Conservation (phyloP, 2,888 invertebrate species). For the Phaedon cochleariae region DNA sequence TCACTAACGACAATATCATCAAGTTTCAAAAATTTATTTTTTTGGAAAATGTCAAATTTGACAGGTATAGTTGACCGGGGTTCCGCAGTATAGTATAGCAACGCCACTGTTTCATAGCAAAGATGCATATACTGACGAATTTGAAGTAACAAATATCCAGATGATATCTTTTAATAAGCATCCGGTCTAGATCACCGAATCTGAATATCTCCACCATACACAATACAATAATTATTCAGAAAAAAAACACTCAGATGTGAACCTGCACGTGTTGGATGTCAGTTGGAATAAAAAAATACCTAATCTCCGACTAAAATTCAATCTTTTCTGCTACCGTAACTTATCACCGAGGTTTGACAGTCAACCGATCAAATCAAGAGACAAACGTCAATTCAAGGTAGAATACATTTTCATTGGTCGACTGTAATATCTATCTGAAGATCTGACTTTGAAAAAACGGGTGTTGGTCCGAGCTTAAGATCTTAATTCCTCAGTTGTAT, state of each 20-base stretch:
- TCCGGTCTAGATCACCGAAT: neutral
- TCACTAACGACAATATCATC: no score
- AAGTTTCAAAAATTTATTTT: no score
- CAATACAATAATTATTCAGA: neutral
- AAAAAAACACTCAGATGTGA: neutral
- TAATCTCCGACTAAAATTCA: constrained; percentile 31
- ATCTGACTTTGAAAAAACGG: constrained; percentile 14
- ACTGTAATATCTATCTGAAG: constrained; percentile 1
- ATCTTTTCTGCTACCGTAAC: constrained; percentile 40
- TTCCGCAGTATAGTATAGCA: no score
- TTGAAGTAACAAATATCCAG: neutral
- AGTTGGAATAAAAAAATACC: constrained; percentile 17
- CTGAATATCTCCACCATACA: neutral
- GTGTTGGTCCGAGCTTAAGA: constrained; percentile 9
- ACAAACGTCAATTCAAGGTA: neutral
- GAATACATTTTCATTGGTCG: neutral
- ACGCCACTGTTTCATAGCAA: neutral
- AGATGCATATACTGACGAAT: neutral
- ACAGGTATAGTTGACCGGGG: no score
- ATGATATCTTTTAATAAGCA: neutral
- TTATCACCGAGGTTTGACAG: constrained; percentile 28
- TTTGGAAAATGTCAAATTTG: no score
- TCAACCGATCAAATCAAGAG: constrained; percentile 8
- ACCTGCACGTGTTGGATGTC: constrained; percentile 30
- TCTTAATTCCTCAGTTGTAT: constrained; percentile 3